A percentile compares a stretch with the other conserved stretches of the same genome.
Evolutionary conservation across 2,888 invertebrate species (phyloP).

Genomic region (Micoletzkya japonica): DNA sequence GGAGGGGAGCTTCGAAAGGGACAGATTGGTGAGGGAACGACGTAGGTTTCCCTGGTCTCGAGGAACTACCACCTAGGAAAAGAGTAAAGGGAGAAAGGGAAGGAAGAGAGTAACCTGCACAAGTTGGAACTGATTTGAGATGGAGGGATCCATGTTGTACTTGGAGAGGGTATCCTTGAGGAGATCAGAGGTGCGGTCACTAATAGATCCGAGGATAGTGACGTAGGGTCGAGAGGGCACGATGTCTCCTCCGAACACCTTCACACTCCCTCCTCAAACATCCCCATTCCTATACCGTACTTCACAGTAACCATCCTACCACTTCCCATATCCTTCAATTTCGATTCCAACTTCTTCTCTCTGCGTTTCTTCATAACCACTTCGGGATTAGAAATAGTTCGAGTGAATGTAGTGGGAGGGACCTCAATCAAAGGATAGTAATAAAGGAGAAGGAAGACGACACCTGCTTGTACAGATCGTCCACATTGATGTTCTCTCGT

Average conservation of each 20-base stretch:
- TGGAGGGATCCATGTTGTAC: constrained; percentile 87
- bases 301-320: constrained; percentile 30
- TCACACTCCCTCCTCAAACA: constrained; percentile 68
- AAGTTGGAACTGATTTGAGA: constrained; percentile 87
- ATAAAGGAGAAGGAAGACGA: neutral
- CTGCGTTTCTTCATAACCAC: constrained; percentile 95
- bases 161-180: constrained; percentile 95
- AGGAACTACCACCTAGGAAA: neutral
- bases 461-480: constrained; percentile 31
- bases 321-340: constrained; percentile 73
- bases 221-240: constrained; percentile 92
- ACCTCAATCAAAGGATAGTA: constrained; percentile 66
- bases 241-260: constrained; percentile 92
- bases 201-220: constrained; percentile 87
- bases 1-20: no score
- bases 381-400: constrained; percentile 98
- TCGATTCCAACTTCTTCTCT: constrained; percentile 93
- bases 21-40: constrained; percentile 6
- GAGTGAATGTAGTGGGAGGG: constrained; percentile 93
- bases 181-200: constrained; percentile 88
- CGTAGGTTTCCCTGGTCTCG: neutral
- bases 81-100: neutral
- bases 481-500: constrained; percentile 36
- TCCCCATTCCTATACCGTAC: neutral
- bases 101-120: constrained; percentile 77